These are phyloP conservation scores for Hippoglossus stenolepis DNA, from an alignment of 2,113 vertebrate species.

Conservation along the genomic window DNA sequence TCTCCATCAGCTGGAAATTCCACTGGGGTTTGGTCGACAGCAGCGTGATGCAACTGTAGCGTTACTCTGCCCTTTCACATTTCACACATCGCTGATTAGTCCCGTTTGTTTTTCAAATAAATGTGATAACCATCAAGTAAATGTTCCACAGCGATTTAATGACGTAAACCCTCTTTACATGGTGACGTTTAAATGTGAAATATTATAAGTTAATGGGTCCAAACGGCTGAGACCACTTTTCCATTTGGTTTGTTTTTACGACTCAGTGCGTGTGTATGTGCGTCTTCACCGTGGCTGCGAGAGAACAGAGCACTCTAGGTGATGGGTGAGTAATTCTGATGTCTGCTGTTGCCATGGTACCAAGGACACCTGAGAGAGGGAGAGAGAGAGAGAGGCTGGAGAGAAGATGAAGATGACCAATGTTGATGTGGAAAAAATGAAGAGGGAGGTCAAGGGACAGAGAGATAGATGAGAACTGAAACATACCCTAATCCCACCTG, in stretches of 20 bases:
- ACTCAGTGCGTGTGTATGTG: neutral
- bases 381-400: neutral
- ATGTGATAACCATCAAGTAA: neutral
- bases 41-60: neutral
- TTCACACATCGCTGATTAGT: neutral
- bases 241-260: neutral
- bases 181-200: neutral
- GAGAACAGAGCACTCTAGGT: conserved; percentile 17
- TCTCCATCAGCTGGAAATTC: conserved; percentile 7
- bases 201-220: neutral
- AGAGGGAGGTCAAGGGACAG: neutral
- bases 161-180: neutral
- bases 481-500: neutral
- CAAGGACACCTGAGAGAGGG: conserved; percentile 50
- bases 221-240: neutral
- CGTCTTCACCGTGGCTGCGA: neutral
- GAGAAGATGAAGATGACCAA: conserved; percentile 11
- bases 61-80: neutral
- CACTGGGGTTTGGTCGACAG: neutral
- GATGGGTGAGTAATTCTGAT: conserved; percentile 52
- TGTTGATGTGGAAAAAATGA: no score
- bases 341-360: conserved; percentile 70
- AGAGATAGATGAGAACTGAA: neutral
- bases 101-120: neutral
- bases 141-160: neutral